Conservation (phyloP, 23 tunicate species). For the Styela clava region DNA sequence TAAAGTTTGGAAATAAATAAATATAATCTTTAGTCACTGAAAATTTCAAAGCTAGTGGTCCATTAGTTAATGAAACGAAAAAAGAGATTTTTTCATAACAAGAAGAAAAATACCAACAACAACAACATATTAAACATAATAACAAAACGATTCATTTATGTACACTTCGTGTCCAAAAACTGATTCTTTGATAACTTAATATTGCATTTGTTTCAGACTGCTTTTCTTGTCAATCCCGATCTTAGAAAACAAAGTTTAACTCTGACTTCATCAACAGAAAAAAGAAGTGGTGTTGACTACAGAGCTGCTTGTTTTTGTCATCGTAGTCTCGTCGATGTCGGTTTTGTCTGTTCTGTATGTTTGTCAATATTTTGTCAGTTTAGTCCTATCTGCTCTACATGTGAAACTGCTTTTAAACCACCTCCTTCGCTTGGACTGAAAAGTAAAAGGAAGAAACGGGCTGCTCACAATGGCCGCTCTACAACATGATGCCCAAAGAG, state of each 20-base stretch:
- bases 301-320: slow-evolving; percentile 92
- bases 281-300: slow-evolving; percentile 42
- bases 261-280: slow-evolving; percentile 26
- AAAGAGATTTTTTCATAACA: too few relatives aligned
- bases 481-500: too few relatives aligned
- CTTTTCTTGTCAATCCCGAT: slow-evolving; percentile 69
- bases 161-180: too few relatives aligned
- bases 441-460: slow-evolving; percentile 42
- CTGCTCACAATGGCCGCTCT: too few relatives aligned
- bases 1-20: too few relatives aligned
- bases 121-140: too few relatives aligned
- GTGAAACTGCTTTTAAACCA: slow-evolving; percentile 84
- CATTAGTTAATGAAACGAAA: too few relatives aligned
- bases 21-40: too few relatives aligned
- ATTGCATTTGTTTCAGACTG: slow-evolving; percentile 95
- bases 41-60: too few relatives aligned
- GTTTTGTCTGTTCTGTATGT: slow-evolving; percentile 94
- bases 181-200: too few relatives aligned
- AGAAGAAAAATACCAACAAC: too few relatives aligned
- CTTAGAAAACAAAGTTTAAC: slow-evolving; percentile 60
- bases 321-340: slow-evolving; percentile 75
- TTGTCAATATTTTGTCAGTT: slow-evolving; percentile 88
- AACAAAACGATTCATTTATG: too few relatives aligned
- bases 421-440: slow-evolving; percentile 38
- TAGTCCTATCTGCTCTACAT: slow-evolving; percentile 91